Evolutionary conservation across 2,797 vertebrate genomes (phyloP), one percentile per base, ranked within the genome.

Genomic region (Orestias chungarensis): DNA sequence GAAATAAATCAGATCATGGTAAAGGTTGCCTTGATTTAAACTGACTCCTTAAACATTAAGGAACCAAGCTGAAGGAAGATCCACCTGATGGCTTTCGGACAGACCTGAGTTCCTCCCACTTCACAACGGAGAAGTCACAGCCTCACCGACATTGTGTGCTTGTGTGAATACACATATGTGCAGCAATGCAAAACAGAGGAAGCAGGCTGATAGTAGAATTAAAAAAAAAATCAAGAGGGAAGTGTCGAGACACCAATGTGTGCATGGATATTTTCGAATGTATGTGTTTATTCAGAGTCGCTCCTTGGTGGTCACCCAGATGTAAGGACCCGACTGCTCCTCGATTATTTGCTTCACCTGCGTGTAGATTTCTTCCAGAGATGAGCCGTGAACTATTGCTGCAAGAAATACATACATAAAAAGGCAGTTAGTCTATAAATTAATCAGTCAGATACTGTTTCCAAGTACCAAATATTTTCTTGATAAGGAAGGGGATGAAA

Each of bases 11-110:
- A 82, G 85, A 89, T 88, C 85, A 96, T 94, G 96, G 96, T 96
- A 95, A 95, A 95, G 94, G 94, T 93, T 88, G 91, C 95, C 96
- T 86, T 85, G 88, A 93, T 83, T 89, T 86, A 95, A 95, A 92
- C 95, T 95, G 95, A 94, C 92, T 96, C 97, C 97, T 98, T 98
- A 99, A 99, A 98, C 96, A 97, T 98, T 98, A 98, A 98, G 97
- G 98, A 98, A 96, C 95, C 94, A 92, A 95, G 94, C 94, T 90
- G 85, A 92, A 92, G 90, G 94, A 94, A 95, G 95, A 90, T 90
- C 88, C 88, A 93, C 94, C 91, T 87, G 87, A 91, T 87, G 87
- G 95, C 92, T 95, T 95, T 94, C 95, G 95, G 95, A 94, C 92
- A 93, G 93, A 94, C 94, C 89, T 86, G 89, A 87, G 88, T 93